A percentile compares a stretch with the other conserved stretches of the same genome.
These are phyloP conservation scores for Sebastes steindachneri DNA, from an alignment of 2,797 vertebrate genomes.

Conservation along the genomic window DNA sequence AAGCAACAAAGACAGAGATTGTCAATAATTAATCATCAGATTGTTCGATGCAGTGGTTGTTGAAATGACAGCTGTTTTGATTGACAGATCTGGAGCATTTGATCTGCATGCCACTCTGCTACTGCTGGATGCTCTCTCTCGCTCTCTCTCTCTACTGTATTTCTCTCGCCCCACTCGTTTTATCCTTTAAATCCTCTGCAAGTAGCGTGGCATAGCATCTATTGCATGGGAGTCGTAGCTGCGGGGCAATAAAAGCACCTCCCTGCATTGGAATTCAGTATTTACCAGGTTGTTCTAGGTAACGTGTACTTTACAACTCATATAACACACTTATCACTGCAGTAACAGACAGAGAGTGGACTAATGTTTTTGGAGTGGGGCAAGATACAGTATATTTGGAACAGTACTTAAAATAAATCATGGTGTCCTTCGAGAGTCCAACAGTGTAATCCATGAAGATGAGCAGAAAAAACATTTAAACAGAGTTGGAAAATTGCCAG, in stretches of 20 bases:
- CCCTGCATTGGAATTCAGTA: conserved; percentile 55
- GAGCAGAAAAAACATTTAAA: conserved; percentile 25
- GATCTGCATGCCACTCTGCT: conserved; percentile 63
- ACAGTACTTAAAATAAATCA: background rate
- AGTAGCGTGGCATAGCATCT: conserved; percentile 51
- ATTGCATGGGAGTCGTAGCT: conserved; percentile 48
- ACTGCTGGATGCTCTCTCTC: conserved; percentile 31
- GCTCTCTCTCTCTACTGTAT: background rate
- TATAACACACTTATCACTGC: conserved; percentile 27
- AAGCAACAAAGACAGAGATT: conserved; percentile 72
- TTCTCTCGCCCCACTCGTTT: conserved; percentile 41
- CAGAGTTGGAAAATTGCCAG: conserved; percentile 8
- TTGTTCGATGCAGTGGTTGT: conserved; percentile 64
- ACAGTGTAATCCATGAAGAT: background rate
- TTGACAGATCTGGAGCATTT: conserved; percentile 83
- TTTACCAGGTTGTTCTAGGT: conserved; percentile 53
- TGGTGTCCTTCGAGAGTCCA: background rate
- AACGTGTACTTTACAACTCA: conserved; percentile 45
- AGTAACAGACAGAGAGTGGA: background rate
- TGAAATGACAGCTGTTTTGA: conserved; percentile 78
- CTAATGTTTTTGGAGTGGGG: background rate
- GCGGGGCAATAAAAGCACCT: conserved; percentile 37
- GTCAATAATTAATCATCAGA: conserved; percentile 83
- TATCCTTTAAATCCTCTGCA: conserved; percentile 64
- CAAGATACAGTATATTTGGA: conserved; percentile 6